A percentile compares a stretch with the other conserved stretches of the same genome.
Conservation (phyloP, 1,140 invertebrate genomes). For the Zaprionus ornatus region DNA sequence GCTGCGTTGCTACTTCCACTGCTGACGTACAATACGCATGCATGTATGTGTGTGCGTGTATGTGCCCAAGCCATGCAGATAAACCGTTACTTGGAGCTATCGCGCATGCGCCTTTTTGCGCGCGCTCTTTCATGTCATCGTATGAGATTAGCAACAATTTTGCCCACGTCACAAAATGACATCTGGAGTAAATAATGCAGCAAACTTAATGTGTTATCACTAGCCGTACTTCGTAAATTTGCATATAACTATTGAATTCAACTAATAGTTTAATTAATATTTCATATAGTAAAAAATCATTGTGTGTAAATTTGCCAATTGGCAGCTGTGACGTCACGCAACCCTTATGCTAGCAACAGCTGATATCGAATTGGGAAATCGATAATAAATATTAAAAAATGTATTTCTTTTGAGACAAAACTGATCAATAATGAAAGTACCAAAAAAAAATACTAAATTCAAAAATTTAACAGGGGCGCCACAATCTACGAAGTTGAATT, state of each 20-base stretch:
- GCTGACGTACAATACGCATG: constrained; percentile 24
- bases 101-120: constrained; percentile 32
- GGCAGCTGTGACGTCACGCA: constrained; percentile 14
- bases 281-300: neutral
- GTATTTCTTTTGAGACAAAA: neutral
- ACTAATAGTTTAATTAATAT: too few relatives aligned
- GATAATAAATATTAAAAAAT: neutral
- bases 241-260: too few relatives aligned
- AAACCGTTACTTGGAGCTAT: constrained; percentile 40
- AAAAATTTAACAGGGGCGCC: neutral
- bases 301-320: neutral
- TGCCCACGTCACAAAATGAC: neutral
- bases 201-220: too few relatives aligned
- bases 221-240: too few relatives aligned
- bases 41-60: constrained; percentile 19
- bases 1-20: neutral
- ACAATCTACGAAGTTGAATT: neutral
- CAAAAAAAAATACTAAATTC: neutral
- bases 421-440: neutral
- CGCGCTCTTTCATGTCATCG: neutral
- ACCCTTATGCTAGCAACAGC: neutral
- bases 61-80: constrained; percentile 17
- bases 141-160: neutral
- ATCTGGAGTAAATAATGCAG: too few relatives aligned
- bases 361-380: constrained; percentile 4